Conservation (phyloP, 2,888 invertebrate species). For the Allophyes oxyacanthae region DNA sequence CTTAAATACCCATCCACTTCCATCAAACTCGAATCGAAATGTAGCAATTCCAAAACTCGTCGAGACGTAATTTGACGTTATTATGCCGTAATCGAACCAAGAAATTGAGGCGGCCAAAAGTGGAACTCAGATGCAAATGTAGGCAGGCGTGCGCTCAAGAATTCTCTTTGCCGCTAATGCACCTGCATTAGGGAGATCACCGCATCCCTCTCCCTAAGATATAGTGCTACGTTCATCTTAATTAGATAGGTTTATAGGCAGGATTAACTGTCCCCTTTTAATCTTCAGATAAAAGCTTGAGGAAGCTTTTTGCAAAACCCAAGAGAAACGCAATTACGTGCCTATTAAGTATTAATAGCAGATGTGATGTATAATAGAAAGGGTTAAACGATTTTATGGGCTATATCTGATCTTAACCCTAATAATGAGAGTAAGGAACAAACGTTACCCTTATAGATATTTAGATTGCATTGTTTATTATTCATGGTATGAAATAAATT, state of each 20-base stretch:
- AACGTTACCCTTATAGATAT: constrained; percentile 23
- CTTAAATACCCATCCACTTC: constrained; percentile 47
- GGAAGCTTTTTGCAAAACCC: constrained; percentile 57
- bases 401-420: constrained; percentile 63
- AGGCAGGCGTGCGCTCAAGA: constrained; percentile 49
- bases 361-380: constrained; percentile 63
- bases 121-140: constrained; percentile 50
- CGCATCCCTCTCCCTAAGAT: constrained; percentile 45
- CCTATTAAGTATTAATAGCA: constrained; percentile 74
- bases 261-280: constrained; percentile 69
- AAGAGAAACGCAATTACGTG: constrained; percentile 68
- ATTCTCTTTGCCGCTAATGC: constrained; percentile 72
- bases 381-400: constrained; percentile 65
- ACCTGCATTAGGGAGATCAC: constrained; percentile 66
- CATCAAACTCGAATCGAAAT: constrained; percentile 49
- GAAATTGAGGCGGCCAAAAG: constrained; percentile 50
- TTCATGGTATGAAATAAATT: constrained; percentile 28
- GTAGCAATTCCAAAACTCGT: constrained; percentile 58
- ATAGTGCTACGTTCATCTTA: constrained; percentile 59
- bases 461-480: constrained; percentile 44
- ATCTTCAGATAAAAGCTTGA: constrained; percentile 64
- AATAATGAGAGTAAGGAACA: constrained; percentile 43
- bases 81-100: constrained; percentile 61
- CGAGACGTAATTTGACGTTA: constrained; percentile 58
- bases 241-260: constrained; percentile 63